A percentile compares a stretch with the other conserved stretches of the same genome.
Evolutionary conservation across 2,797 vertebrate species (phyloP).

Genomic region (Pseudopleuronectes americanus): DNA sequence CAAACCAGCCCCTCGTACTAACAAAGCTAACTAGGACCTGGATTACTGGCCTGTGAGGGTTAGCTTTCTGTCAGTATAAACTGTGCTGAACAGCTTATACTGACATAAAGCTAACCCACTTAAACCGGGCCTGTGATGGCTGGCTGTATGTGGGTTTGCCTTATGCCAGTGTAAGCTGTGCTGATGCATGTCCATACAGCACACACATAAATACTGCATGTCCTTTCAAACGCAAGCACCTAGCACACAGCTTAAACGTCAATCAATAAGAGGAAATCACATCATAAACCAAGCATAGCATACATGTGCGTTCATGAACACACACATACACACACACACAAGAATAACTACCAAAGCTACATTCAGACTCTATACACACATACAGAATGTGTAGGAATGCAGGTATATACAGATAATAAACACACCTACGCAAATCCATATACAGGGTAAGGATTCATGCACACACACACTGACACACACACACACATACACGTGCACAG

Average conservation of each 20-base stretch:
- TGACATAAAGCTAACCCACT: neutral
- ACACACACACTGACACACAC: conserved; percentile 16
- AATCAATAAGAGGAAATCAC: conserved; percentile 8
- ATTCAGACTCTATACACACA: neutral
- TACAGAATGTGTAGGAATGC: neutral
- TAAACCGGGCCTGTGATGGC: neutral
- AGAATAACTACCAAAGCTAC: neutral
- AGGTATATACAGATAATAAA: neutral
- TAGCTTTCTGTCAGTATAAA: neutral
- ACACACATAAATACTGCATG: neutral
- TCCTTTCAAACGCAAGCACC: conserved; percentile 4
- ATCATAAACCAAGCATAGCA: neutral
- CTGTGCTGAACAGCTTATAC: neutral
- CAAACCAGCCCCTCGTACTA: neutral
- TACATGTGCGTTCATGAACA: neutral
- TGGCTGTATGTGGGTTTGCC: neutral
- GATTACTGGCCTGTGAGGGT: neutral
- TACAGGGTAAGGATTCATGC: neutral
- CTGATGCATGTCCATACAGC: neutral
- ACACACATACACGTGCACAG: neutral
- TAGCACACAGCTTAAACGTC: neutral
- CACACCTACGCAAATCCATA: conserved; percentile 10
- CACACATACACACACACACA: neutral
- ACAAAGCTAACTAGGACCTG: neutral
- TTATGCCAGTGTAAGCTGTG: neutral